Base-by-base conservation (phyloP, 1,140 invertebrate genomes). In the Neodiprion virginianus region DNA sequence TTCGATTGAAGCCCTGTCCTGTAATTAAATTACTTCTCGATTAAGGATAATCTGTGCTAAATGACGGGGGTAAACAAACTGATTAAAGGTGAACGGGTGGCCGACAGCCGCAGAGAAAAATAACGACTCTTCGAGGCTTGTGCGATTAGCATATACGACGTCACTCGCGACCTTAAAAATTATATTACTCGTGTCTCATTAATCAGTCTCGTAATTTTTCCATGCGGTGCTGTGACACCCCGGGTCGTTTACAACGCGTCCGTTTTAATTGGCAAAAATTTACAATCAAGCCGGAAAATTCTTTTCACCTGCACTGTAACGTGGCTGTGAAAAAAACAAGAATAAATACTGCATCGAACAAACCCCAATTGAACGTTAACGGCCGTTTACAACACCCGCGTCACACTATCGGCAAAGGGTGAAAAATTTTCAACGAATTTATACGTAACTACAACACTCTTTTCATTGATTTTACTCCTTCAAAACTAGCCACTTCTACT, bases 401-500 rank as follows among this genome's bases (percentile, higher is more conserved):
- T 21, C 17, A 21, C 17, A 21, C 17, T 21, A 21, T 21, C 17
- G 0, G 17, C 17, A 21, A 21, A 21, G 17, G 17, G 17, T 21
- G 17, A 21, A 21, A 21, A 21, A 21, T 21, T 21, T 21, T 21
- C 17, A 21, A 21, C 17, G 17, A 21, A 21, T 21, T 21, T 21
- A 0, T 21, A 21, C 17, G 17, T 21, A 21, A 21, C 17, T 21
- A 21, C 17, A 21, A 21, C 17, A 21, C 17, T 21, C 0, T 21
- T 21, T 21, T 21, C 17, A 21, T 21, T 21, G 17, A 21, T 21
- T 21, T 40, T 40, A 40, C 28, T 40, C 28, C 28, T 5, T 40
- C 28, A 40, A 40, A 40, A 40, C 28, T 40, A 40, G 28, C 28
- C 14, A 66, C 21, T 66, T n/a, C 11, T 14, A 69, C 71, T 83